These are phyloP conservation scores for Noctua pronuba DNA, from an alignment of 2,888 invertebrate genomes.

Conservation along the genomic window DNA sequence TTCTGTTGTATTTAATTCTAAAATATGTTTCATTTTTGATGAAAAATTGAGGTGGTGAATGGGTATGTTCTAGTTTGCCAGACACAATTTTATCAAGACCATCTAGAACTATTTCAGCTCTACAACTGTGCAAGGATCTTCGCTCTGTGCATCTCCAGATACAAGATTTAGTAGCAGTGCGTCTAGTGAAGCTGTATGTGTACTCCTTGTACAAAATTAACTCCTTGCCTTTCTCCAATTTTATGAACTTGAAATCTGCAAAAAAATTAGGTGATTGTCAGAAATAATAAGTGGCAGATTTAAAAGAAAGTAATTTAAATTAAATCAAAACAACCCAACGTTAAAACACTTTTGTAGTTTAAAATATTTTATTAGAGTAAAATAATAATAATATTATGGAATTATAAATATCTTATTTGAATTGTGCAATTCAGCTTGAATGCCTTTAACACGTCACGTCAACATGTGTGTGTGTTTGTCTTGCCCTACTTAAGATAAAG, in stretches of 20 bases:
- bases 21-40: conserved; percentile 5
- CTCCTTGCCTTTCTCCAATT: conserved; percentile 16
- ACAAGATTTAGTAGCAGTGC: neutral
- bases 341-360: no score
- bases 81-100: neutral
- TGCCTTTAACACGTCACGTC: no score
- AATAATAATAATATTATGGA: neutral
- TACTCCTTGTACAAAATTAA: conserved; percentile 23
- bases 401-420: neutral
- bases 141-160: conserved; percentile 15
- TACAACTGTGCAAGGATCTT: conserved; percentile 3
- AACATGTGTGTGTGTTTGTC: no score
- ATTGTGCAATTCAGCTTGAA: neutral
- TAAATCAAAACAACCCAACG: no score
- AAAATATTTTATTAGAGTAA: neutral
- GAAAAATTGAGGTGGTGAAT: conserved; percentile 21
- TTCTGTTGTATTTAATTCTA: neutral
- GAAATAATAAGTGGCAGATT: neutral
- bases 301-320: neutral
- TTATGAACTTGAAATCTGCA: conserved; percentile 16
- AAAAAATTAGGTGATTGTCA: neutral
- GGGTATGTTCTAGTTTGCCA: conserved; percentile 7
- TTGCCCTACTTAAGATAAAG: no score
- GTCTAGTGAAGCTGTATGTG: conserved; percentile 5
- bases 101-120: conserved; percentile 21